Evolutionary conservation across 2,113 vertebrate species (phyloP).

Genomic region (Pantherophis guttatus): DNA sequence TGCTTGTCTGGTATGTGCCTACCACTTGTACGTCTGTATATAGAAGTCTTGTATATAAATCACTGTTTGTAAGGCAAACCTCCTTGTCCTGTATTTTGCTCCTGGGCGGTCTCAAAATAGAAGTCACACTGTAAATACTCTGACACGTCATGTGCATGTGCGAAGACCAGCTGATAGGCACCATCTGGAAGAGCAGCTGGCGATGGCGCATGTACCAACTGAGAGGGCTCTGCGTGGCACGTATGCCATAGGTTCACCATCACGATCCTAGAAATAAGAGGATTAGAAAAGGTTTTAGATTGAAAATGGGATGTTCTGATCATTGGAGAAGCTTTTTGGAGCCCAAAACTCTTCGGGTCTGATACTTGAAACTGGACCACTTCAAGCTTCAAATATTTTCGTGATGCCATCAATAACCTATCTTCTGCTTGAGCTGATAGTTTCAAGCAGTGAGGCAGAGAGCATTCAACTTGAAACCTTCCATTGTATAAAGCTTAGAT

Average conservation of each 20-base stretch:
- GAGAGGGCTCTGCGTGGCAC: too few species aligned
- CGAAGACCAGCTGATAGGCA: too few species aligned
- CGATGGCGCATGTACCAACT: too few species aligned
- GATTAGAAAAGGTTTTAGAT: background rate
- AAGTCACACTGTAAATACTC: too few species aligned
- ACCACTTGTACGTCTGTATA: too few species aligned
- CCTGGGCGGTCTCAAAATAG: too few species aligned
- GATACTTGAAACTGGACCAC: background rate
- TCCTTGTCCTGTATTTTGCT: too few species aligned
- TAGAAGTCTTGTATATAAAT: too few species aligned
- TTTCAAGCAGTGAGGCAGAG: background rate
- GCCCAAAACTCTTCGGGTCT: background rate
- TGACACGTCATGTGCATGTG: fast-evolving
- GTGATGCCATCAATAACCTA: background rate
- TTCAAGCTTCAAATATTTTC: background rate
- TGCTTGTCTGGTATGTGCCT: too few species aligned
- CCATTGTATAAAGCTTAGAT: background rate
- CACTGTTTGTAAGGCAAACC: too few species aligned
- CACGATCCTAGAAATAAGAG: background rate
- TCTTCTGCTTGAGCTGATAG: background rate
- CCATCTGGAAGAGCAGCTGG: too few species aligned
- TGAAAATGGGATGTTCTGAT: background rate
- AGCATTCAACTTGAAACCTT: background rate
- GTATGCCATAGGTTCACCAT: too few species aligned
- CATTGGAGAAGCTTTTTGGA: background rate